Base-by-base conservation (phyloP, 1,140 invertebrate species). In the Zaprionus taronus region DNA sequence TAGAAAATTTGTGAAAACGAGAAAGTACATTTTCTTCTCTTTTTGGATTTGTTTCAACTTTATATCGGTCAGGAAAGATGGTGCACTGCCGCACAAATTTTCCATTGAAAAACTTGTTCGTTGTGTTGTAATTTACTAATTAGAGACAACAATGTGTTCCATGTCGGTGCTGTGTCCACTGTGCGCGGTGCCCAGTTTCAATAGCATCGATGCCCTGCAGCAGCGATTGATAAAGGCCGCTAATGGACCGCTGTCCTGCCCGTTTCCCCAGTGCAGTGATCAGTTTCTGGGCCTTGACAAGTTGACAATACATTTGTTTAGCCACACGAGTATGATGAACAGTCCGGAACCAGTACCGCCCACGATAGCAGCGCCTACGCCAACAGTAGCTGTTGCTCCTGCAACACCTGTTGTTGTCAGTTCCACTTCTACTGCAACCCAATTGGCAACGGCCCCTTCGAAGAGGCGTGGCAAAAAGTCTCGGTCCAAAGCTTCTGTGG, bases 241-340 rank as follows among this genome's bases (percentile, higher is more conserved):
- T 4, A 96, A 96, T 34, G 94, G 96, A 69, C 95, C 95, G 57
- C 92, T 97, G 60, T 91, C 94, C 36, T 97, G 96, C 93, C 96
- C 96, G 14, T 90, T 90, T 53, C 72, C 79, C 15, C 94, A 97
- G 26, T 97, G 96, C 89, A 95, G 95, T 72, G 96, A 97, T 83
- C 93, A 95, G 65, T 93, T 97, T 6, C 92, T 95, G 61, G 96
- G 96, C 4, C 94, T 97, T 62, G 96, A 97, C 93, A 97, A 97
- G 93, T 93, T 97, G n/a, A 97, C 96, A 2, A 97, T 97, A 82
- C 96, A 97, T 93, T 93, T 97, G 71, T 97, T 97, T 81, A 95
- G 95, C 28, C 96, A 97, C 91, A 94, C 94, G 24, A 91, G 77
- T 28, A 64, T 91, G 6, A 86, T 92, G 87, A 71, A 22, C 6